A percentile compares a stretch with the other conserved stretches of the same genome.
Conservation (phyloP, 1,140 invertebrate species). For the Drosophila suzukii region DNA sequence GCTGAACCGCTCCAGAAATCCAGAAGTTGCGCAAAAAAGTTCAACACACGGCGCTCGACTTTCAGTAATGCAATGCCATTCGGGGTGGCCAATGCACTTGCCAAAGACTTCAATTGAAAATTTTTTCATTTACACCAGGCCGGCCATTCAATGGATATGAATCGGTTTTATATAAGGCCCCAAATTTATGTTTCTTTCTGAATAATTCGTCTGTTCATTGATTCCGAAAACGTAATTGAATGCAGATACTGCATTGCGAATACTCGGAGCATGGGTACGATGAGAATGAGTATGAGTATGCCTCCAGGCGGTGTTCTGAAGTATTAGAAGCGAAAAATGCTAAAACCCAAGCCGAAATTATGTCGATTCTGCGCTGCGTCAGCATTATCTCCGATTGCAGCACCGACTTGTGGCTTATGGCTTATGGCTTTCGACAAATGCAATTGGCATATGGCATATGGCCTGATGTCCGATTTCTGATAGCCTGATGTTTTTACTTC, state of each 20-base stretch:
- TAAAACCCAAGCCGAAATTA: constrained; percentile 45
- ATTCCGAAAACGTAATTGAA: constrained; percentile 80
- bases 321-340: constrained; percentile 54
- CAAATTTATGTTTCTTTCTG: constrained; percentile 57
- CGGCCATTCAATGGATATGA: constrained; percentile 70
- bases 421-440: constrained; percentile 34
- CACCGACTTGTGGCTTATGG: constrained; percentile 10
- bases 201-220: constrained; percentile 74
- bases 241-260: constrained; percentile 34
- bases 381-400: constrained; percentile 65
- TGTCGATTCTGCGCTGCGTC: constrained; percentile 57
- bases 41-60: constrained; percentile 25
- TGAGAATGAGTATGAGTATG: neutral
- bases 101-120: constrained; percentile 67
- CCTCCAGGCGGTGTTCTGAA: constrained; percentile 3
- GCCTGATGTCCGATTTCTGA: constrained; percentile 28
- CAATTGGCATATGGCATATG: constrained; percentile 27
- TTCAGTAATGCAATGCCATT: constrained; percentile 32
- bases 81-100: constrained; percentile 8
- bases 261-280: constrained; percentile 12
- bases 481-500: constrained; percentile 22
- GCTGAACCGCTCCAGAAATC: constrained; percentile 10
- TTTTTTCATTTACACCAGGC: constrained; percentile 29
- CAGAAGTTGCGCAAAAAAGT: neutral
- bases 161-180: constrained; percentile 50